Conservation (phyloP, 2,888 invertebrate genomes). For the Chalcis sispes region DNA sequence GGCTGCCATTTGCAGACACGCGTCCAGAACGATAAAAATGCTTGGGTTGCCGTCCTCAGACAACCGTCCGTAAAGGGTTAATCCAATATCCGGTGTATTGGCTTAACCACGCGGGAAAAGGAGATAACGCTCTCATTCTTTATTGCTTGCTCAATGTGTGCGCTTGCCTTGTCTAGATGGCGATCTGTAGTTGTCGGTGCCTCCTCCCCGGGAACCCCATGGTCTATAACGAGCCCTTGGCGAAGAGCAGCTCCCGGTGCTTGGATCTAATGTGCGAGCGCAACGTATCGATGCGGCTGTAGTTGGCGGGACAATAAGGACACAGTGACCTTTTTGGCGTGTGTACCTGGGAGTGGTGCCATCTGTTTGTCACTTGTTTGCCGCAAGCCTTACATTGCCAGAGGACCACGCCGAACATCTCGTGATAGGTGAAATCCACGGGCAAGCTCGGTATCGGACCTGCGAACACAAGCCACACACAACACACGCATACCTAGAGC, state of each 20-base stretch:
- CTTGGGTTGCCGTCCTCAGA: no score
- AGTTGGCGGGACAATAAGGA: slow-evolving; percentile 90
- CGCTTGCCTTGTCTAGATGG: slow-evolving; percentile 28
- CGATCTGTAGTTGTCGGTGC: slow-evolving; percentile 62
- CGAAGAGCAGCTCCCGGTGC: slow-evolving; percentile 73
- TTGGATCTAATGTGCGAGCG: slow-evolving; percentile 85
- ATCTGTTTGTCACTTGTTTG: slow-evolving; percentile 91
- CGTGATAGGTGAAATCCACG: slow-evolving; percentile 84
- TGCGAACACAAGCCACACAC: slow-evolving; percentile 63
- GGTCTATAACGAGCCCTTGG: slow-evolving; percentile 71
- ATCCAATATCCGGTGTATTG: no score
- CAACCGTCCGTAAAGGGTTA: no score
- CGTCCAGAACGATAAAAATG: no score
- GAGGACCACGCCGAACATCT: slow-evolving; percentile 88
- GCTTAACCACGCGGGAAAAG: slow-evolving; percentile 15
- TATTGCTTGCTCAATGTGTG: no score
- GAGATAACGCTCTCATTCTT: neutral
- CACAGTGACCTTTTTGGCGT: slow-evolving; percentile 88
- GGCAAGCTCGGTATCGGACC: slow-evolving; percentile 73
- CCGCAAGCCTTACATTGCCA: slow-evolving; percentile 90
- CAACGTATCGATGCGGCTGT: slow-evolving; percentile 91
- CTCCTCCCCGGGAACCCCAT: slow-evolving; percentile 69
- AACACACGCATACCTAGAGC: neutral
- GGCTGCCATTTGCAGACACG: no score
- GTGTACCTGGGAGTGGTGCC: slow-evolving; percentile 92